Percentiles rank a stretch among this genome's conserved stretches.
Evolutionary conservation across 1,140 invertebrate genomes (phyloP).

Genomic region (Pygmarrhopalites habei): DNA sequence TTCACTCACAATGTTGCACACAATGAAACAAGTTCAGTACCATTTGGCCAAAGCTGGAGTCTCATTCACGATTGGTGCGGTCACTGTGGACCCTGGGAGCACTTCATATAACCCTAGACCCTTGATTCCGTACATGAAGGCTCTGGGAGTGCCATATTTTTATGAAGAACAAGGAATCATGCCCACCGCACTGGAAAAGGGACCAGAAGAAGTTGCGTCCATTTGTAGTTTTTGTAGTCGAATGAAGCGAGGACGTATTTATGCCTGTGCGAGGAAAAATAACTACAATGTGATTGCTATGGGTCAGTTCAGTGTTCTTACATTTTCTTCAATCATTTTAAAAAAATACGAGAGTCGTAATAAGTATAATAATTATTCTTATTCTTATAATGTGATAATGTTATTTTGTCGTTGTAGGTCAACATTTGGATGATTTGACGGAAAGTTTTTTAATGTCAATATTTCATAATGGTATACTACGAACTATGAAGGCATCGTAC

Average conservation of each 20-base stretch:
- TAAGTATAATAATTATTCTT: too few species aligned
- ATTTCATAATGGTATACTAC: conserved; percentile 69
- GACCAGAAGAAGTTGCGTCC: conserved; percentile 43
- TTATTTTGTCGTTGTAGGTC: too few species aligned
- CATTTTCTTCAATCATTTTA: too few species aligned
- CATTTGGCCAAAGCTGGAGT: conserved; percentile 65
- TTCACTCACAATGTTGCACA: conserved; percentile 73
- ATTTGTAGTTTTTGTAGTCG: conserved; percentile 64
- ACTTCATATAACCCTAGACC: conserved; percentile 58
- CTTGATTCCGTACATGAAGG: conserved; percentile 59
- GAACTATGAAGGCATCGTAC: conserved; percentile 78
- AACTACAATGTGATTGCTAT: conserved; percentile 78
- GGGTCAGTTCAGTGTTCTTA: conserved; percentile 3
- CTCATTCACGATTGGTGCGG: conserved; percentile 65
- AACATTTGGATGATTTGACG: conserved; percentile 77
- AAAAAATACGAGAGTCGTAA: too few species aligned
- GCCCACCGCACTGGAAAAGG: conserved; percentile 26
- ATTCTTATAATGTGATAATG: neutral
- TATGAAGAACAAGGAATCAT: conserved; percentile 56
- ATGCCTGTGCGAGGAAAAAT: conserved; percentile 62
- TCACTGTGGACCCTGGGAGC: conserved; percentile 61
- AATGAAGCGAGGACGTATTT: conserved; percentile 64
- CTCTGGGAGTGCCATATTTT: conserved; percentile 61
- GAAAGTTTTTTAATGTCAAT: conserved; percentile 75
- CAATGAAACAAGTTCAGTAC: conserved; percentile 74